phyloP scores from a whole-genome alignment of 2,888 invertebrate species.

The Lysandra coridon region DNA sequence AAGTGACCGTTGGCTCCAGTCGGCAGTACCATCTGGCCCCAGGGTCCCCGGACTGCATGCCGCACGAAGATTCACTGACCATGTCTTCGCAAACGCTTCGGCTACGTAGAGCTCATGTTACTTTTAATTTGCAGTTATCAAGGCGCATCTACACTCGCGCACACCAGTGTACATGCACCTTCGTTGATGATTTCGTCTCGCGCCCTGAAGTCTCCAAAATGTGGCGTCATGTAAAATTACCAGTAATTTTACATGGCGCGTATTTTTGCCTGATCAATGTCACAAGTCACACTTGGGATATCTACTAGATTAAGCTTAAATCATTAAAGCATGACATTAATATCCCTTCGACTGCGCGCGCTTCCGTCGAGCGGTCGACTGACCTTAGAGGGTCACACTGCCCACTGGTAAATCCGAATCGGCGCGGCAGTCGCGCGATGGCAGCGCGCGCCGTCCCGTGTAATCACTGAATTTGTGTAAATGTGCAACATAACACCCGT shows the following conservation, averaged over 20 bases:
- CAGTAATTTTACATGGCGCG: slow-evolving; percentile 72
- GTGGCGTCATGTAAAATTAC: slow-evolving; percentile 71
- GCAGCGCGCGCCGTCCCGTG: slow-evolving; percentile 57
- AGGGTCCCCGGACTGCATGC: slow-evolving; percentile 6
- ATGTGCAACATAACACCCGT: slow-evolving; percentile 77
- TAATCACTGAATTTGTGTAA: slow-evolving; percentile 74
- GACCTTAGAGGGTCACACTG: neutral
- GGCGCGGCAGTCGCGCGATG: slow-evolving; percentile 35
- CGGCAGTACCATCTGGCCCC: neutral
- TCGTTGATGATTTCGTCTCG: slow-evolving; percentile 49
- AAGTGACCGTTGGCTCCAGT: neutral
- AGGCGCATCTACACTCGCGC: slow-evolving; percentile 25
- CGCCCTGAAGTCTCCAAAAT: slow-evolving; percentile 58
- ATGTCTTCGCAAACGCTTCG: slow-evolving; percentile 28
- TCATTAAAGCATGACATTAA: slow-evolving; percentile 76
- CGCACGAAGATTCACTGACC: slow-evolving; percentile 25
- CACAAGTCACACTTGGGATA: slow-evolving; percentile 73
- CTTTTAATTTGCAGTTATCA: slow-evolving; percentile 24
- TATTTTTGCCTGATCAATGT: slow-evolving; percentile 71
- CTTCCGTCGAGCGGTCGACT: slow-evolving; percentile 14
- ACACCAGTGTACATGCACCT: slow-evolving; percentile 18
- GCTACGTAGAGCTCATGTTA: slow-evolving; percentile 31
- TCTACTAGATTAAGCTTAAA: slow-evolving; percentile 72
- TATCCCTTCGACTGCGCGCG: slow-evolving; percentile 57
- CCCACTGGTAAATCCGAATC: neutral